Evolutionary conservation across 2,113 vertebrate species (phyloP).

Genomic region (Struthidea cinerea): DNA sequence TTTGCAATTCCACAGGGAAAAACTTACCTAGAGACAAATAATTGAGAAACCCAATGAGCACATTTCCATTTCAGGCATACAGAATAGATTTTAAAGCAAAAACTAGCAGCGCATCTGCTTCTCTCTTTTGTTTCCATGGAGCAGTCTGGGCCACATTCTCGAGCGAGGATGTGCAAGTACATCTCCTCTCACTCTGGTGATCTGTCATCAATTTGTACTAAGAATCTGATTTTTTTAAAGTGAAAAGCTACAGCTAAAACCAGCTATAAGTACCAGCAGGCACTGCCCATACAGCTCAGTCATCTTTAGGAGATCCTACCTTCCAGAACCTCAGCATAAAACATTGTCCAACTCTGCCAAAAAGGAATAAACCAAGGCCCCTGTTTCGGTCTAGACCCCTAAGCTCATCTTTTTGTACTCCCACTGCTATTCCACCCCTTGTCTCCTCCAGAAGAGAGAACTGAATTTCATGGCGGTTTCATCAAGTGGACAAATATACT

Average conservation of each 20-base stretch:
- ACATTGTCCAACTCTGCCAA: background rate
- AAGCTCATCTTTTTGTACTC: background rate
- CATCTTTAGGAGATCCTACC: background rate
- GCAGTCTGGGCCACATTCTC: background rate
- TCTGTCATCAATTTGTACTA: background rate
- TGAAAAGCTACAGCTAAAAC: background rate
- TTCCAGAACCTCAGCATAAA: background rate
- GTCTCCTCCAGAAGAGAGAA: background rate
- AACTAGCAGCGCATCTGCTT: background rate
- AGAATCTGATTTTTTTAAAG: background rate
- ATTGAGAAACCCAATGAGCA: background rate
- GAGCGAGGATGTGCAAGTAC: background rate
- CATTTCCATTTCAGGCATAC: background rate
- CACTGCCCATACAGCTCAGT: background rate
- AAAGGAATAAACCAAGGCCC: background rate
- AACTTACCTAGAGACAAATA: background rate
- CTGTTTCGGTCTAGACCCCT: background rate
- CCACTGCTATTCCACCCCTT: background rate
- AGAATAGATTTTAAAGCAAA: conserved; percentile 4
- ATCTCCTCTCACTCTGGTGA: background rate
- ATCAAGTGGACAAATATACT: background rate
- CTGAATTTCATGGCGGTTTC: background rate
- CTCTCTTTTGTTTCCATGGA: conserved; percentile 46
- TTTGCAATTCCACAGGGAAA: background rate
- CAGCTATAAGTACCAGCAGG: background rate